These are phyloP conservation scores for Eulacestoma nigropectus DNA, from an alignment of 2,113 vertebrate species.

Conservation along the genomic window DNA sequence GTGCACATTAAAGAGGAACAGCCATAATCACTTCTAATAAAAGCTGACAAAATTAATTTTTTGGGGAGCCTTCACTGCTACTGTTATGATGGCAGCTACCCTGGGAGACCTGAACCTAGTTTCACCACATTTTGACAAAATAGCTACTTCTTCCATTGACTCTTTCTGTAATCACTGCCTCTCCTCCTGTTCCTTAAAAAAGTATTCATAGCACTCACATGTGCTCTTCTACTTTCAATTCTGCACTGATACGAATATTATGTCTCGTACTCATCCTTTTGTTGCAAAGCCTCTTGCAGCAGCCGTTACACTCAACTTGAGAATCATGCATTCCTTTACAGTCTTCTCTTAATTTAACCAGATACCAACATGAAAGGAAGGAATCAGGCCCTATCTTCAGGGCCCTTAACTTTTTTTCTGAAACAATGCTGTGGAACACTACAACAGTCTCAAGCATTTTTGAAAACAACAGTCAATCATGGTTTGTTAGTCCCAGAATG, in stretches of 20 bases:
- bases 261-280: not conserved
- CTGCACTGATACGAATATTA: not conserved
- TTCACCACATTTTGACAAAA: not conserved
- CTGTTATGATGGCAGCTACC: not conserved
- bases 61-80: not conserved
- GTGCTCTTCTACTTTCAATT: not conserved
- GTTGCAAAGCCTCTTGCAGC: not conserved
- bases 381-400: not conserved
- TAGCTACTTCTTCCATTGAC: not conserved
- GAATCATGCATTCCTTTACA: not conserved
- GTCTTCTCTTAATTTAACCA: not conserved
- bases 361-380: not conserved
- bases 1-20: not conserved
- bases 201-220: not conserved
- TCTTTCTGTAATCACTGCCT: not conserved
- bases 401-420: not conserved
- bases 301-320: not conserved
- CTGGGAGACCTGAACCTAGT: not conserved
- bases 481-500: not conserved
- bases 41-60: not conserved
- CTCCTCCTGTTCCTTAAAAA: not conserved
- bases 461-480: not conserved
- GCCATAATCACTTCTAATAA: not conserved
- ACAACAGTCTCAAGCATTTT: not conserved
- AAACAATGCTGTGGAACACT: not conserved